Conservation (phyloP, 2,113 vertebrate species). For the Progne subis region DNA sequence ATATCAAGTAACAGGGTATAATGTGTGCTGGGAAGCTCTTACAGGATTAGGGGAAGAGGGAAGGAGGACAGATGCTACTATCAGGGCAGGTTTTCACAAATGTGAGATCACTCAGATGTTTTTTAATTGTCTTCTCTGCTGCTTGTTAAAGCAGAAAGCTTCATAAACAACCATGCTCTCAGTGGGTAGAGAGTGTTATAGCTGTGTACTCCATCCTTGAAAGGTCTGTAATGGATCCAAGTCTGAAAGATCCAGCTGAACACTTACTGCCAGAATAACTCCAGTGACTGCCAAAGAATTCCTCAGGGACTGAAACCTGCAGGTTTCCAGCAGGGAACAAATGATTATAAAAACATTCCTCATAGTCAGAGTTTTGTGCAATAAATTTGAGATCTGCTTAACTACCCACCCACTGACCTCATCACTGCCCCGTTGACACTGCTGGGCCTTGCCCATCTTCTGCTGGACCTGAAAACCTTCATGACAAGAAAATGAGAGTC, state of each 20-base stretch:
- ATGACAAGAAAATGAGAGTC: not conserved
- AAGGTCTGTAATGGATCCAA: conserved; percentile 2
- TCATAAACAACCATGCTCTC: not conserved
- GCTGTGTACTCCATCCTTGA: not conserved
- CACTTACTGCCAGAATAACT: conserved; percentile 31
- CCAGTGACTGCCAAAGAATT: conserved; percentile 28
- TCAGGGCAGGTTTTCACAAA: not conserved
- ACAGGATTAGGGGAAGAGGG: not conserved
- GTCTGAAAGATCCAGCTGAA: conserved; percentile 15
- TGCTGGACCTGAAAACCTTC: not conserved
- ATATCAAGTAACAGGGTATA: not conserved
- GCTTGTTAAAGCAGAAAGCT: not conserved
- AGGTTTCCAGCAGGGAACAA: conserved; percentile 45
- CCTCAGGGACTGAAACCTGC: conserved; percentile 33
- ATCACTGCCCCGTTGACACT: not conserved
- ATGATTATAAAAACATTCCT: conserved; percentile 52
- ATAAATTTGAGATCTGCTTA: not conserved
- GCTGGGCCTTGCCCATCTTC: conserved; percentile 7
- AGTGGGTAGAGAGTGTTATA: not conserved
- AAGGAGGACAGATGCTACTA: not conserved
- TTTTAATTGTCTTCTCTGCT: not conserved
- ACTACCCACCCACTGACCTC: conserved; percentile 35
- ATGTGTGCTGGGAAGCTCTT: not conserved
- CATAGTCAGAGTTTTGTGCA: conserved; percentile 36
- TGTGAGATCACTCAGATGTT: not conserved